These are phyloP conservation scores for Montipora sp. DNA, from an alignment of 64 coral and sea anemone species.

Conservation along the genomic window DNA sequence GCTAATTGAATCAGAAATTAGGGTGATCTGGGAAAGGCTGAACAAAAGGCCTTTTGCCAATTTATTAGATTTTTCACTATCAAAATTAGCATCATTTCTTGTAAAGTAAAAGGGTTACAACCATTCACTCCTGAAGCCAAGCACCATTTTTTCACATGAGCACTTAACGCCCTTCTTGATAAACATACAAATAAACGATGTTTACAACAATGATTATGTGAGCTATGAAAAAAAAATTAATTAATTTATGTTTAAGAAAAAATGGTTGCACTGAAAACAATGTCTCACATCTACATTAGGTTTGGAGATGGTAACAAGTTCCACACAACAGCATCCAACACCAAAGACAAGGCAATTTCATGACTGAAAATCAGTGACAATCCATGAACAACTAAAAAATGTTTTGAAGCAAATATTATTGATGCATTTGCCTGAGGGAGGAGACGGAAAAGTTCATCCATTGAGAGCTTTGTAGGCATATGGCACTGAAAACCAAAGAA, in stretches of 20 bases:
- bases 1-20: too few relatives aligned
- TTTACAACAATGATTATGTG: background rate
- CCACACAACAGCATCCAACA: background rate
- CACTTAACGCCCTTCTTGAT: too few relatives aligned
- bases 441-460: background rate
- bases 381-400: background rate
- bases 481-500: constrained; percentile 54
- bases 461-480: constrained; percentile 65
- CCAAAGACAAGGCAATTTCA: background rate
- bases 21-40: too few relatives aligned
- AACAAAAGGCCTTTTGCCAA: too few relatives aligned
- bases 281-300: background rate
- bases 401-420: background rate
- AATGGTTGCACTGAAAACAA: background rate
- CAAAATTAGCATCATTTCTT: too few relatives aligned
- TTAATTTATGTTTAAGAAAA: too few relatives aligned
- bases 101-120: too few relatives aligned
- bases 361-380: background rate
- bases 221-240: too few relatives aligned
- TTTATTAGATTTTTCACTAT: too few relatives aligned
- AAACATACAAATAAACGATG: background rate
- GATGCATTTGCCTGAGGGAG: background rate
- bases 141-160: too few relatives aligned
- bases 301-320: background rate
- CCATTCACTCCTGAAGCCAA: too few relatives aligned